Percentiles rank a stretch among this genome's conserved stretches.
These are phyloP conservation scores for Suncus etruscus DNA, from an alignment of 2,113 vertebrate genomes.

Conservation along the genomic window DNA sequence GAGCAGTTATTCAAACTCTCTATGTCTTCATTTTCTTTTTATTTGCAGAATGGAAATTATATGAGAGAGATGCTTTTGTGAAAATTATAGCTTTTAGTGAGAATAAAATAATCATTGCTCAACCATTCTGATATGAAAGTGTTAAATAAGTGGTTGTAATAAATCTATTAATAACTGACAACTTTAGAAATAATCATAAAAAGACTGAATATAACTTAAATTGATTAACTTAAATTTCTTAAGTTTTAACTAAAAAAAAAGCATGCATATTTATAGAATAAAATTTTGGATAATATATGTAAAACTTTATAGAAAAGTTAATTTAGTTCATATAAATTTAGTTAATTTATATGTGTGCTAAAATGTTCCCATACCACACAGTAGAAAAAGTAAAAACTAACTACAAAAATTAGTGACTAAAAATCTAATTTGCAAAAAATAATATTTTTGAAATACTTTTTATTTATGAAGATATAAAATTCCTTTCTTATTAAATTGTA, in stretches of 20 bases:
- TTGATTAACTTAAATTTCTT: neutral
- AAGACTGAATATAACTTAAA: neutral
- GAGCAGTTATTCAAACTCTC: neutral
- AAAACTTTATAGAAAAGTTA: too few species aligned
- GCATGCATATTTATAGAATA: neutral
- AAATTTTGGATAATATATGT: too few species aligned
- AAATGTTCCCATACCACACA: too few species aligned
- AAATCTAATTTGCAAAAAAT: too few species aligned
- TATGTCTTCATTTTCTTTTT: neutral
- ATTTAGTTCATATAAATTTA: too few species aligned
- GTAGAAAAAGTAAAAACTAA: too few species aligned
- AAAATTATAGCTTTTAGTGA: neutral
- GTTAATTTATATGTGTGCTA: too few species aligned
- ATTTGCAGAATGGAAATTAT: neutral
- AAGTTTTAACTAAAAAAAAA: neutral
- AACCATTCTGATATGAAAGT: neutral
- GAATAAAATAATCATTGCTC: neutral
- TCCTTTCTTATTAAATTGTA: neutral
- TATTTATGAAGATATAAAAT: neutral
- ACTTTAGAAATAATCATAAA: slow-evolving; percentile 28
- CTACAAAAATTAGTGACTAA: too few species aligned
- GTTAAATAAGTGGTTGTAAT: neutral
- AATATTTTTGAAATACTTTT: neutral
- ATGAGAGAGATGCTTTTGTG: neutral
- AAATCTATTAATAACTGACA: neutral